Evolutionary conservation across 2,888 invertebrate species (phyloP).

Genomic region (Itoplectis maculator): DNA sequence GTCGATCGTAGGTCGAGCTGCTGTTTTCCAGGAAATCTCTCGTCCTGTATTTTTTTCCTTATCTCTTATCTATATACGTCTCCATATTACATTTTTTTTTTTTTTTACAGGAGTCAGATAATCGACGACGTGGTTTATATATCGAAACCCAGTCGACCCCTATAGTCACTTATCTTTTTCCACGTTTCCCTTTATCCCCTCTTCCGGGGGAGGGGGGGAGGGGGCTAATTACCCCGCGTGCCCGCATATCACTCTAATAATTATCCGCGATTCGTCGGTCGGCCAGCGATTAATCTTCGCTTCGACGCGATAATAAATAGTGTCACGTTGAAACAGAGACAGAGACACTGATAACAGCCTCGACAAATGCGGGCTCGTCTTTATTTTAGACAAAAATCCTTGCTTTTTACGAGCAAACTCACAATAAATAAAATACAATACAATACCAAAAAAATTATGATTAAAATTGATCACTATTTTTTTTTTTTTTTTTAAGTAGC

Average conservation of each 20-base stretch:
- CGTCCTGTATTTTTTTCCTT: constrained; percentile 53
- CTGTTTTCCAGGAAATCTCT: constrained; percentile 44
- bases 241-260: constrained; percentile 52
- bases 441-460: no score
- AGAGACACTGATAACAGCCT: constrained; percentile 1
- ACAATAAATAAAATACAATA: background rate
- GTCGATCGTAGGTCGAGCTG: constrained; percentile 17
- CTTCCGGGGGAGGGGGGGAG: no score
- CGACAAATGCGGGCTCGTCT: constrained; percentile 29
- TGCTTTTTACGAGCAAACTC: background rate
- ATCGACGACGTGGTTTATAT: background rate
- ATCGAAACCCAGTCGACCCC: constrained; percentile 22
- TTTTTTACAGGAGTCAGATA: background rate
- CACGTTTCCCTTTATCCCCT: constrained; percentile 29
- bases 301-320: constrained; percentile 53
- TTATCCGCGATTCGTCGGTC: constrained; percentile 61
- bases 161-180: constrained; percentile 47
- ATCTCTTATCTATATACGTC: constrained; percentile 78
- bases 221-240: constrained; percentile 49
- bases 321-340: constrained; percentile 19
- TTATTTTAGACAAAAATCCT: background rate
- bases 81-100: constrained; percentile 72
- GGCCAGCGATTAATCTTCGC: constrained; percentile 49
- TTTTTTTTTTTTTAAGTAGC: background rate
- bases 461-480: no score